Conservation (phyloP, 2,888 invertebrate genomes). For the Selenia dentaria region DNA sequence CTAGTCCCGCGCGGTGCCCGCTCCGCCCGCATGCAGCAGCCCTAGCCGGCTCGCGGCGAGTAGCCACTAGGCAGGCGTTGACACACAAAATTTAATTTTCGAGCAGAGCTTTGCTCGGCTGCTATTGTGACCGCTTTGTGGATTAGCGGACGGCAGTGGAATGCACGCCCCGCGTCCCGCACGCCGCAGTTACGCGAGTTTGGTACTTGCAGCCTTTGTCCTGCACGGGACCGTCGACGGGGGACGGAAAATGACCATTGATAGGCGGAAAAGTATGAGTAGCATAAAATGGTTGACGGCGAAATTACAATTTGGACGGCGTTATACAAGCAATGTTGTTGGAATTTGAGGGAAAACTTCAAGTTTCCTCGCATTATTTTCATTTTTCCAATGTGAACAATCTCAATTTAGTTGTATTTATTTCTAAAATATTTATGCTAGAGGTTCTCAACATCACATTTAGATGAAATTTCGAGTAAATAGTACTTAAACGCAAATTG, state of each 20-base stretch:
- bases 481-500: too few species aligned
- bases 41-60: background rate
- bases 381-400: too few species aligned
- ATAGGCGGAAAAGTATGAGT: constrained; percentile 5
- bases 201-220: constrained; percentile 8
- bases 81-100: constrained; percentile 53
- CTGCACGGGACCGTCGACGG: background rate
- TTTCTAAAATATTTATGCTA: too few species aligned
- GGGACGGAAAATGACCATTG: constrained; percentile 4
- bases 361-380: too few species aligned
- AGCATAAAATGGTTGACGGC: constrained; percentile 1
- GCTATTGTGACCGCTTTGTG: constrained; percentile 18
- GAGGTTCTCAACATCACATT: too few species aligned
- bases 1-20: background rate
- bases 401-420: too few species aligned
- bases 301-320: background rate
- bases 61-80: constrained; percentile 29
- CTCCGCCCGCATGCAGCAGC: background rate
- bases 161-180: background rate
- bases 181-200: constrained; percentile 3
- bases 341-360: too few species aligned
- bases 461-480: too few species aligned
- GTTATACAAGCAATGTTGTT: too few species aligned
- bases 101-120: constrained; percentile 29
- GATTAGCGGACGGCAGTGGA: constrained; percentile 3